A percentile compares a stretch with the other conserved stretches of the same genome.
phyloP scores from a whole-genome alignment of 2,113 vertebrate species.

The Phyllopteryx taeniolatus region DNA sequence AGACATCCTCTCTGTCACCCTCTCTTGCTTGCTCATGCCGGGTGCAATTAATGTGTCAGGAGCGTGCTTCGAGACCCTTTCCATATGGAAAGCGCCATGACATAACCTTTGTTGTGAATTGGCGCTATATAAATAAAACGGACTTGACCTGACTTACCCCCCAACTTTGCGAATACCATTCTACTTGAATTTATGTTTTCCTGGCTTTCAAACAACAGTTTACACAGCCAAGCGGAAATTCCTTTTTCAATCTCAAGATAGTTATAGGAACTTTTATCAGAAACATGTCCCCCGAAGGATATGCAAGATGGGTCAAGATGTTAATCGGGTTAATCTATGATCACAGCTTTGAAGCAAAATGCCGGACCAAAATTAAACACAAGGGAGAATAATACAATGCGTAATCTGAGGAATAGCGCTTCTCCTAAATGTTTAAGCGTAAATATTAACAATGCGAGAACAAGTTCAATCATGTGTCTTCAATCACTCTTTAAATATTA shows the following conservation, averaged over 20 bases:
- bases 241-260: background rate
- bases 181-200: background rate
- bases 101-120: background rate
- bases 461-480: background rate
- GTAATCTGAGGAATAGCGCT: background rate
- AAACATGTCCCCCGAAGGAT: conserved; percentile 5
- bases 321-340: conserved; percentile 10
- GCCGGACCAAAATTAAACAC: conserved; percentile 23
- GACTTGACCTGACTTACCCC: background rate
- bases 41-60: no score
- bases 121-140: background rate
- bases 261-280: conserved; percentile 6
- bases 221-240: conserved; percentile 13
- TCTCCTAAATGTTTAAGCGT: background rate
- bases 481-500: conserved; percentile 8
- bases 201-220: background rate
- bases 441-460: background rate
- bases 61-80: background rate
- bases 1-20: no score
- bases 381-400: background rate
- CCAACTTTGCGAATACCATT: background rate
- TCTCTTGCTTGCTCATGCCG: no score
- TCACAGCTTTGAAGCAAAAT: background rate
- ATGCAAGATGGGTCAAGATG: conserved; percentile 2
- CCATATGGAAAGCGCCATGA: background rate